phyloP scores from a whole-genome alignment of 2,888 invertebrate genomes.

The Hesperia comma region DNA sequence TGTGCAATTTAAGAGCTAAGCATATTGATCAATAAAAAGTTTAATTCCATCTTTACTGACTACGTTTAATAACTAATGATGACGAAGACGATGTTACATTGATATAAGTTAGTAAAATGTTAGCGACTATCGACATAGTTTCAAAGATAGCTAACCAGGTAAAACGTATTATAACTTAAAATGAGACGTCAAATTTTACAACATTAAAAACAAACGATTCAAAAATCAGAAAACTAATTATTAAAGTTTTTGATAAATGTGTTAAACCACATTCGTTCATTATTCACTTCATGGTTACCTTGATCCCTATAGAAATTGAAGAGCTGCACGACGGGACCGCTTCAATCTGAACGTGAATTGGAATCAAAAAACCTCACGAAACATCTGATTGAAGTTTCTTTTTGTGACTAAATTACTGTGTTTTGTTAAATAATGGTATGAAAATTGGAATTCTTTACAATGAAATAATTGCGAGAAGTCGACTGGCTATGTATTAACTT shows the following conservation, averaged over 20 bases:
- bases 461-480: neutral
- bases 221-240: neutral
- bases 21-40: too few relatives aligned
- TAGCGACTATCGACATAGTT: too few relatives aligned
- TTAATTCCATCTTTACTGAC: too few relatives aligned
- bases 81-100: too few relatives aligned
- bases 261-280: conserved; percentile 16
- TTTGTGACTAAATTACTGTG: conserved; percentile 22
- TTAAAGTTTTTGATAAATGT: neutral
- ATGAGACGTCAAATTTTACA: too few relatives aligned
- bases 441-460: conserved; percentile 4
- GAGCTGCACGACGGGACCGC: conserved; percentile 50
- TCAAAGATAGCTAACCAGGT: too few relatives aligned
- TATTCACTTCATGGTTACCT: conserved; percentile 44
- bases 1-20: too few relatives aligned
- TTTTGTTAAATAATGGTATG: neutral
- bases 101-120: too few relatives aligned
- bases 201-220: too few relatives aligned
- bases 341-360: conserved; percentile 54
- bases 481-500: too few relatives aligned
- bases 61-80: too few relatives aligned
- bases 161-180: too few relatives aligned
- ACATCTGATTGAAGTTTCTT: conserved; percentile 42
- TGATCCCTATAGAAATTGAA: conserved; percentile 50
- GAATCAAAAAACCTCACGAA: conserved; percentile 45